Evolutionary conservation across 2,888 invertebrate species (phyloP).

Genomic region (Apomyelois bistriatella): DNA sequence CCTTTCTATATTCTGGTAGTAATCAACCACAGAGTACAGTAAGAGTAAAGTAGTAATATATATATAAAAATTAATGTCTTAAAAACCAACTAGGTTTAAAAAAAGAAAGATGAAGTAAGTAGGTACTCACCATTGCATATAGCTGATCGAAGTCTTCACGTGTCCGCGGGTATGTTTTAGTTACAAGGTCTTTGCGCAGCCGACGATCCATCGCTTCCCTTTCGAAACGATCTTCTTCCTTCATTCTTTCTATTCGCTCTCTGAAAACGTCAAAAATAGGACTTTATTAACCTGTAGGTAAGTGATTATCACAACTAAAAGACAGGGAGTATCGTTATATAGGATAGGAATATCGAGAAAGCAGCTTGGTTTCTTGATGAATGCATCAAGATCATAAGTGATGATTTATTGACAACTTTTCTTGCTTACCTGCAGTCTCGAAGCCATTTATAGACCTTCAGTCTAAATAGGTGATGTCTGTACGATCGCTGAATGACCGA

Average conservation of each 20-base stretch:
- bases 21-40: no score
- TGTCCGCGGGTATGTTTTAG: slow-evolving; percentile 85
- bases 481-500: slow-evolving; percentile 84
- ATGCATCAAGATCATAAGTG: no score
- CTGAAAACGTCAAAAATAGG: slow-evolving; percentile 30
- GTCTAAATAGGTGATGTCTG: slow-evolving; percentile 76
- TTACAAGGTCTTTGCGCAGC: slow-evolving; percentile 77
- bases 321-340: no score
- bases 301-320: no score
- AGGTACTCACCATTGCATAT: slow-evolving; percentile 77
- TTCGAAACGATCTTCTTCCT: slow-evolving; percentile 74
- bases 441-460: slow-evolving; percentile 60
- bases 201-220: slow-evolving; percentile 76
- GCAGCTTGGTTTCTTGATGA: no score
- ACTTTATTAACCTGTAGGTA: no score
- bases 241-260: slow-evolving; percentile 69
- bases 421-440: slow-evolving; percentile 57
- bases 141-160: slow-evolving; percentile 87
- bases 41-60: no score
- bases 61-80: no score
- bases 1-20: no score
- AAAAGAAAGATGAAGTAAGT: background rate
- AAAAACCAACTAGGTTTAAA: no score
- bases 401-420: no score
- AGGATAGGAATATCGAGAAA: no score